Evolutionary conservation across 2,888 invertebrate species (phyloP).

Genomic region (Aethes cnicana): DNA sequence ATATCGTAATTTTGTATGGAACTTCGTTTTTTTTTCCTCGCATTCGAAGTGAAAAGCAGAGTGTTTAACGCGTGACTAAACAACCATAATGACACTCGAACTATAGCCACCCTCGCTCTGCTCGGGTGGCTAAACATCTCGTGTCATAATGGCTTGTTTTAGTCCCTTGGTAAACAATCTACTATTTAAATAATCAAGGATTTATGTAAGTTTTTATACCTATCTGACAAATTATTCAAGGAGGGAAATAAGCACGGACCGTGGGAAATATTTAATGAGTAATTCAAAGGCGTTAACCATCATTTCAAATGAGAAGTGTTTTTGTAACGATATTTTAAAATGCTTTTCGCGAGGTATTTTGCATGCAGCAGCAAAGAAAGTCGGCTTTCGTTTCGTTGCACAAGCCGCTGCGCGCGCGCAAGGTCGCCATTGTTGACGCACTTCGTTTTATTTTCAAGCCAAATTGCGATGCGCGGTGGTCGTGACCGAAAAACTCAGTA

Average conservation of each 20-base stretch:
- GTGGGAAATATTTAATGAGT: background rate
- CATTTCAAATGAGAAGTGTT: background rate
- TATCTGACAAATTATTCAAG: too few species aligned
- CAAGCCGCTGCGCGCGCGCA: conserved; percentile 44
- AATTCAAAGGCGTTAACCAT: conserved; percentile 1
- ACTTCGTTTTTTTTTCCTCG: too few species aligned
- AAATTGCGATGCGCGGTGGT: conserved; percentile 39
- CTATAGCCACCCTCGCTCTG: too few species aligned
- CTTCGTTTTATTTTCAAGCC: conserved; percentile 53
- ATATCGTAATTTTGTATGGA: too few species aligned
- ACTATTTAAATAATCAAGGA: too few species aligned
- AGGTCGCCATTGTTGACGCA: conserved; percentile 55
- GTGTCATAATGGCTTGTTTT: too few species aligned
- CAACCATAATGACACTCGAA: too few species aligned
- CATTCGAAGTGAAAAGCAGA: too few species aligned
- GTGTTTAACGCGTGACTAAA: too few species aligned
- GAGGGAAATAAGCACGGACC: background rate
- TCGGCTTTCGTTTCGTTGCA: conserved; percentile 59
- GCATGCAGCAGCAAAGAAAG: conserved; percentile 52
- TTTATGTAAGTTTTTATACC: too few species aligned
- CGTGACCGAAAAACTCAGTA: conserved; percentile 48
- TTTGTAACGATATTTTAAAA: conserved; percentile 34
- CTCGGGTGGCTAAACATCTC: too few species aligned
- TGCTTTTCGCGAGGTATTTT: conserved; percentile 39
- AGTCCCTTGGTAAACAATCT: too few species aligned